A percentile compares a stretch with the other conserved stretches of the same genome.
Evolutionary conservation across 2,888 invertebrate species (phyloP).

Genomic region (Eupithecia insigniata): DNA sequence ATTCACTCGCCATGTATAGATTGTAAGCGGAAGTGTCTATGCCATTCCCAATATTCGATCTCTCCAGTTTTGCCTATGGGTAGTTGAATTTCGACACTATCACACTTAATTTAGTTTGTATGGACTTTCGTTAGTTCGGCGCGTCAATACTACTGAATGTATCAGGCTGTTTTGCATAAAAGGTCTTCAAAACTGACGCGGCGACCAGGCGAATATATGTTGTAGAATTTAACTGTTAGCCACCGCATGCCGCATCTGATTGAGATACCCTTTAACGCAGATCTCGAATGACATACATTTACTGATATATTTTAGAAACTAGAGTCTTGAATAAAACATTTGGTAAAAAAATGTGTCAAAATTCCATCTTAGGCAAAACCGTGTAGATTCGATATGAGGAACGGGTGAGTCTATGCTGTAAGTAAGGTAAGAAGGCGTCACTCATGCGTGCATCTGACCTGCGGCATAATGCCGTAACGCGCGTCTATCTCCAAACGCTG

Average conservation of each 20-base stretch:
- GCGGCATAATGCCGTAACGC: constrained; percentile 92
- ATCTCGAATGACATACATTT: background rate
- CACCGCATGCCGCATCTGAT: too few relatives aligned
- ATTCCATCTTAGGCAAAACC: background rate
- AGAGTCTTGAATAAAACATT: background rate
- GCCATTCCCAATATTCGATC: constrained; percentile 5
- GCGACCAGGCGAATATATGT: background rate
- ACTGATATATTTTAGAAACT: too few relatives aligned
- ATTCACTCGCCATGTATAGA: constrained; percentile 31
- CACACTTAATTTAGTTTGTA: background rate
- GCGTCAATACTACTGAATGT: background rate
- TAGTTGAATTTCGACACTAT: background rate
- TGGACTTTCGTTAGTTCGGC: too few relatives aligned
- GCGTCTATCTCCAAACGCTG: constrained; percentile 96
- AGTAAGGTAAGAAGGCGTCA: constrained; percentile 58
- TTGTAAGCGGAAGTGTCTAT: constrained; percentile 29
- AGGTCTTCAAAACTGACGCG: background rate
- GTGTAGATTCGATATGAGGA: background rate
- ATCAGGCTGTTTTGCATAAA: background rate
- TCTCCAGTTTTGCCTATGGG: constrained; percentile 1
- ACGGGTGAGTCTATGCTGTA: constrained; percentile 27
- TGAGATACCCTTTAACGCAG: too few relatives aligned
- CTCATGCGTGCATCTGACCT: constrained; percentile 88
- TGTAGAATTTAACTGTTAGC: too few relatives aligned
- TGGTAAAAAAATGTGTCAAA: background rate